A percentile compares a stretch with the other conserved stretches of the same genome.
phyloP scores from a whole-genome alignment of 2,888 invertebrate species.

The Cryptosula pallasiana region DNA sequence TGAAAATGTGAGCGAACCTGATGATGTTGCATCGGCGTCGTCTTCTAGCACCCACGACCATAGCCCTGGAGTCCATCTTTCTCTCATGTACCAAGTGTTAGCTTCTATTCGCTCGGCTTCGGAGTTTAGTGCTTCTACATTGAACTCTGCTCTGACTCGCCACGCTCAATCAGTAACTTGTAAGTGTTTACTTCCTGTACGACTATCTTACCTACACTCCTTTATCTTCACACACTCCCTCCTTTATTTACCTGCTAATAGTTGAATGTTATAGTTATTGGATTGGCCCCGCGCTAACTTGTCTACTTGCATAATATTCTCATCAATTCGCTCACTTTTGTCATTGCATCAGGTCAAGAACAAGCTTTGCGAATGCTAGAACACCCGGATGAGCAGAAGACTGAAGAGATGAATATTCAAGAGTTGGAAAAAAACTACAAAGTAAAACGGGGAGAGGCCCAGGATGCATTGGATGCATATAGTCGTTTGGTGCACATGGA shows the following conservation, averaged over 20 bases:
- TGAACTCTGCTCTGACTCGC: not conserved
- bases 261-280: not conserved
- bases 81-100: not conserved
- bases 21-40: not conserved
- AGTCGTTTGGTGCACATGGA: not conserved
- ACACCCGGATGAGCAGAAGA: not conserved
- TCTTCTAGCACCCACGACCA: not conserved
- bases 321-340: no score
- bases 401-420: not conserved
- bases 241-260: no score
- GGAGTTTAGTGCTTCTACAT: not conserved
- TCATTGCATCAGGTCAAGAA: slow-evolving; percentile 22
- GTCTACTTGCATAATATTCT: no score
- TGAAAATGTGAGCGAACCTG: not conserved
- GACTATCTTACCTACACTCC: no score
- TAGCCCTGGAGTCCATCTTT: not conserved
- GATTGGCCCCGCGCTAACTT: no score
- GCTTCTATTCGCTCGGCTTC: not conserved
- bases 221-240: no score
- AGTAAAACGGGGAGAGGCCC: not conserved
- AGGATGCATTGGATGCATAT: not conserved
- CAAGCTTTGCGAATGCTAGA: not conserved
- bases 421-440: not conserved
- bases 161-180: not conserved
- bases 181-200: not conserved